Evolutionary conservation across 53 echinoderm and acorn worm species (phyloP).

Genomic region (Pentamera pediparva): DNA sequence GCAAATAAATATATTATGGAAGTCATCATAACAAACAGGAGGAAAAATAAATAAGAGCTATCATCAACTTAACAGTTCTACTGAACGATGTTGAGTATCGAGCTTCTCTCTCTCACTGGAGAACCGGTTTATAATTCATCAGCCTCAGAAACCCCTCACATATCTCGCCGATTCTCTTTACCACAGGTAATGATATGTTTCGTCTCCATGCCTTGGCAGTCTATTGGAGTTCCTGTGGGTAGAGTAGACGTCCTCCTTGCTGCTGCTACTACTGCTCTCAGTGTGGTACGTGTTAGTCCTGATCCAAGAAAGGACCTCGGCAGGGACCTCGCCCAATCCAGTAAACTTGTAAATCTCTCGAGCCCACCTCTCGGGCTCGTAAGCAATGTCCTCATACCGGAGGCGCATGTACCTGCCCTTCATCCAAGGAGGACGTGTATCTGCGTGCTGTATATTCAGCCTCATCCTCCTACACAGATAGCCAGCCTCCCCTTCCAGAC

Average conservation of each 20-base stretch:
- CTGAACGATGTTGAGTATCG: neutral
- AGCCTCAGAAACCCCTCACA: conserved; percentile 50
- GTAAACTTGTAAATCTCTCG: conserved; percentile 67
- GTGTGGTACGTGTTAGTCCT: conserved; percentile 42
- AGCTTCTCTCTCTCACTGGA: neutral
- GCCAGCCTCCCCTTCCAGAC: conserved; percentile 45
- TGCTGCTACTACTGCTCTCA: neutral
- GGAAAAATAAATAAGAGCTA: no score
- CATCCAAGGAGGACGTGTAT: conserved; percentile 49
- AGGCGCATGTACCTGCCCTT: conserved; percentile 61
- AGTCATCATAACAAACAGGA: no score
- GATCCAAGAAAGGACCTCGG: conserved; percentile 65
- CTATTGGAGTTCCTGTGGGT: conserved; percentile 63
- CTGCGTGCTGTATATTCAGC: conserved; percentile 50
- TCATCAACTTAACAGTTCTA: no score
- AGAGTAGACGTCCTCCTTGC: conserved; percentile 54
- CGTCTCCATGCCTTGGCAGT: conserved; percentile 74
- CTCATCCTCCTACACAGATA: conserved; percentile 75
- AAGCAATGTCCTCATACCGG: conserved; percentile 92
- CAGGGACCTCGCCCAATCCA: conserved; percentile 68
- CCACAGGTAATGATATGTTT: conserved; percentile 39
- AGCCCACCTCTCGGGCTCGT: conserved; percentile 51
- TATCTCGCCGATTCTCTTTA: conserved; percentile 49
- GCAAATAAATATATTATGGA: no score
- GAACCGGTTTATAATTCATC: conserved; percentile 60